Conservation (phyloP, 2,113 vertebrate genomes). For the Leptobrachium leishanense region DNA sequence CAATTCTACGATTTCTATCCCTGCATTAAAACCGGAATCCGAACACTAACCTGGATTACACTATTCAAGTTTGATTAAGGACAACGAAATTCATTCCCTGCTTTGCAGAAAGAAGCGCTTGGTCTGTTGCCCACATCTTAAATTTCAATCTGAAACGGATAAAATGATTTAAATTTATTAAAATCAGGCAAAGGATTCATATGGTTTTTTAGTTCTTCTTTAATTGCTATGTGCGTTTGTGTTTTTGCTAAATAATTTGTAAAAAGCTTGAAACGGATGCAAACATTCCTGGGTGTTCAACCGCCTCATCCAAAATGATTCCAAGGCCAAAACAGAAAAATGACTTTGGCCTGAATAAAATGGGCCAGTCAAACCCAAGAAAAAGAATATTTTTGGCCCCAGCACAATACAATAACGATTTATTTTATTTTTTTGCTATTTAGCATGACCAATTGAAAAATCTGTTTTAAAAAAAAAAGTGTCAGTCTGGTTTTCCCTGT, state of each 20-base stretch:
- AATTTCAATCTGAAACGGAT: neutral
- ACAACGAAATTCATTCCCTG: slow-evolving; percentile 22
- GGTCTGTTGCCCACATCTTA: slow-evolving; percentile 12
- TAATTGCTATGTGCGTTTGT: neutral
- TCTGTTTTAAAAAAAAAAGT: too few relatives aligned
- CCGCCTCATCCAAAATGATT: too few relatives aligned
- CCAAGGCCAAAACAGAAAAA: too few relatives aligned
- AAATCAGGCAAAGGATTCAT: neutral
- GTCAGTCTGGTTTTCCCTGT: too few relatives aligned
- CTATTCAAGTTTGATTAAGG: neutral
- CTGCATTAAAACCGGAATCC: slow-evolving; percentile 20
- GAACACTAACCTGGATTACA: slow-evolving; percentile 14
- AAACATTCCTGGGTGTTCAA: too few relatives aligned
- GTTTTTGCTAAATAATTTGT: neutral
- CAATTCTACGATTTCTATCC: slow-evolving; percentile 18
- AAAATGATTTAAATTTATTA: slow-evolving; percentile 34
- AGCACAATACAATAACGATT: too few relatives aligned
- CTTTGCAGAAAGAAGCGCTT: neutral
- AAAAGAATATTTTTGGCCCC: too few relatives aligned
- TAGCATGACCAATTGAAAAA: too few relatives aligned
- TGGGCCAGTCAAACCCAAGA: too few relatives aligned
- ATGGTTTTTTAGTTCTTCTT: neutral
- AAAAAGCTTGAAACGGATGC: too few relatives aligned
- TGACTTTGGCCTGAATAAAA: too few relatives aligned
- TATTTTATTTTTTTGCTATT: too few relatives aligned